Base-by-base conservation (phyloP, 2,797 vertebrate genomes). In the Meriones psammophilus region DNA sequence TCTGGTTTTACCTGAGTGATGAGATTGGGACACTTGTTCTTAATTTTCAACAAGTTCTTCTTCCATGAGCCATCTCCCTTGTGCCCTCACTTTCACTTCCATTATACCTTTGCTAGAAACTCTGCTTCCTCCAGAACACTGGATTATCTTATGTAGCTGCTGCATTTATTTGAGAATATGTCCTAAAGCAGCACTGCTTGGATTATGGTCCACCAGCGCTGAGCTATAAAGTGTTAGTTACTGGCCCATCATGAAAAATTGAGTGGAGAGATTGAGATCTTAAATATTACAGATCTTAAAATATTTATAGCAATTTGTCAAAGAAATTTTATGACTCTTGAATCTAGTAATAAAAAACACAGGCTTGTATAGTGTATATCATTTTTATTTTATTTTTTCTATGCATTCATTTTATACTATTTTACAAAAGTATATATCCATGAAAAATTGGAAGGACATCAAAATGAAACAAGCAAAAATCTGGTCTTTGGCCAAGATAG, bases 301-400 rank as follows among this genome's bases (percentile, higher is more conserved):
- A 92, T 94, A 97, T 96, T 96, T 97, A 96, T 85, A 39, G 76
- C 36, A 80, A 92, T 97, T 96, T 95, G 78, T 97, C 92, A 87
- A 94, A 94, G 76, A 91, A 97, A 95, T 94, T 95, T 94, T 96
- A 94, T 97, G 88, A 96, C 58, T 96, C 87, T 93, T 93, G 86
- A 92, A 93, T 96, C 62, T 60, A 89, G 90, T 92, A 89, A 92
- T 96, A 95, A 92, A 91, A 96, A 92, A 81, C 76, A 88, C 73
- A 83, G 62, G 5, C 87, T 94, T 94, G 14, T 74, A 80, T 89
- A 94, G 90, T 77, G 20, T 83, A 71, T 94, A 79, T 76, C 39
- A 95, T 81, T 96, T 96, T 96, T 94, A 90, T 94, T 97, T 97
- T 74, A 96, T 95, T 97, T 97, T 87, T 97, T 94, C 88, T 92